Evolutionary conservation across 2,113 vertebrate species (phyloP), one percentile per base, ranked within the genome.

Genomic region (Odocoileus virginianus): DNA sequence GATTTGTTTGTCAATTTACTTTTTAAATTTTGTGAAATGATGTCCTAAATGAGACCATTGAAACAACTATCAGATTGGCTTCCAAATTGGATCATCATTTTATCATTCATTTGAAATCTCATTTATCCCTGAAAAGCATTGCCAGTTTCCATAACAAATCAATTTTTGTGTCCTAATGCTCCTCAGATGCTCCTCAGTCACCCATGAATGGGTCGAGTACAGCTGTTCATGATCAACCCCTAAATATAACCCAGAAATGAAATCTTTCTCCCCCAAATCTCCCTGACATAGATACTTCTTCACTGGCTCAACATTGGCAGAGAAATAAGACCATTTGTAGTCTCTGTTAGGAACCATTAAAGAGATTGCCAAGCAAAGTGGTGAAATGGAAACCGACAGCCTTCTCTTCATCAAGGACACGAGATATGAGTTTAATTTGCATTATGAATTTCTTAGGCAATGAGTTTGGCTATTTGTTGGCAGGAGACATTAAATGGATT

Each of bases 91-190:
- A 86, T 67, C 76, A 57, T 90, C 82, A 55, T 76, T 86, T 93
- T 88, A 89, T 57, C 95, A 97, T 87, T 91, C 76, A 91, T 57
- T 71, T 95, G 87, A 90, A 96, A 95, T 85, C 67, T 95, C 92
- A 61, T 86, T 96, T 95, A 81, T 89, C 33, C 30, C 28, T 43
- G 33, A 8, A 74, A 95, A 36, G 33, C 86, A 50, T 36, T 93
- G 94, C 89, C 67, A 93, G 61, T 64, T 88, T 93, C 92, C 92
- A 95, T 96, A 88, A 76, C 76, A 97, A 97, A 94, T 95, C 91
- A 95, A 91, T 97, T 87, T 98, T 71, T 91, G 19, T 43, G 60
- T 92, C 43, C 40, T 92, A 88, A 91, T 45, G 30, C 55, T 82
- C 89, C 95, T 97, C 43, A 30, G 89, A 33, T 67, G 54, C 86